Evolutionary conservation across 1,140 invertebrate genomes (phyloP), one percentile per base, ranked within the genome.

Genomic region (Gryon sp.): DNA sequence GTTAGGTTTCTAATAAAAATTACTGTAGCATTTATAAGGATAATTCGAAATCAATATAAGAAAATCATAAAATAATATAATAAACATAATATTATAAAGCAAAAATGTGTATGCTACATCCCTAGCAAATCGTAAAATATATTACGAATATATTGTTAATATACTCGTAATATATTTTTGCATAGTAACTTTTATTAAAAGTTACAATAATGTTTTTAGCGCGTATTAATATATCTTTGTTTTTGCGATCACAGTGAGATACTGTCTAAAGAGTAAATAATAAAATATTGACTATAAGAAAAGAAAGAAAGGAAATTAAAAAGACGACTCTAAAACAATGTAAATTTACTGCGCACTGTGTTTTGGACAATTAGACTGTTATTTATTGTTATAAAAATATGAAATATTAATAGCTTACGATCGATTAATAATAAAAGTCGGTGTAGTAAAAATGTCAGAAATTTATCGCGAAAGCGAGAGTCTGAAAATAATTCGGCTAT

Each of bases 401-500:
- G 12, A 43, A 52, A 52, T 63, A 63, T 63, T 41, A 52, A 63
- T 63, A 43, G 15, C 36, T n/a, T 22, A 19, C 14, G 22, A 62
- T 62, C 30, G 22, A 62, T 50, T 48, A 40, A 62, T 48, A 50
- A 62, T n/a, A 1, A n/a, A 11, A 6, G 4, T 0, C 15, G 0
- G 8, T 2, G 22, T 22, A 28, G n/a, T 62, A 48, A 46, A 40
- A 5, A 14, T 32, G 57, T 40, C 57, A 28, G 19, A 8, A n/a
- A 11, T 50, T 50, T 59, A 60, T 60, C 52, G 28, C 19, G 30
- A 52, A 41, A 52, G 26, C 36, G 38, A 52, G 60, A 60, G 40
- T 36, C 55, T 53, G 46, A 0, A 50, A 59, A 69, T 59, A 68
- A 68, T 57, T 68, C 41, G 34, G 43, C 43, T 24, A 52, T 52